Evolutionary conservation across 2,113 vertebrate genomes (phyloP), one percentile per base, ranked within the genome.

Genomic region (Oncorhynchus mykiss): DNA sequence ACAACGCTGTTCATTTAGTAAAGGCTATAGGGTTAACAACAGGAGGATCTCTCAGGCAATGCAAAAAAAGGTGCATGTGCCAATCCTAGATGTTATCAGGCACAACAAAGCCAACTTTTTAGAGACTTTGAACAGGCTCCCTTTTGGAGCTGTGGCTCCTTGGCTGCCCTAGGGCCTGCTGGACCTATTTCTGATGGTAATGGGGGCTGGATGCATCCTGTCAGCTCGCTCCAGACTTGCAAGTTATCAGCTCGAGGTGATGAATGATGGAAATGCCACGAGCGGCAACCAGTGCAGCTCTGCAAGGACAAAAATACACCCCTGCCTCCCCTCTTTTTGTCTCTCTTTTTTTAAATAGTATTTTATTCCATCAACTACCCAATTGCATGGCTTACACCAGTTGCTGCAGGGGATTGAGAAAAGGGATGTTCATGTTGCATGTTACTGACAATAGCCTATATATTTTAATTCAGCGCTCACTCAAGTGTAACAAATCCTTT

Each of bases 121-220:
- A 86, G 70, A 89, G 81, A 67, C 86, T 87, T 76, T 81, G 82
- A 89, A 80, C 82, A 91, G 92, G 84, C 80, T 87, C 81, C 49
- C 73, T 81, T 65, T 74, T 62, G 1, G 51, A 71, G 80, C 48
- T 70, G 67, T 74, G 57, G 67, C 79, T 78, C 80, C 84, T 80
- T 1, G 78, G 79, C 76, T 80, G 67, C 78, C 85, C 82, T 66
- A 64, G 45, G 87, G 86, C 87, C 87, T 59, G 79, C 88, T 91
- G 88, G 80, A 90, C 89, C 83, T 89, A 88, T 87, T 93, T 92
- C 83, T 91, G 91, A 91, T 90, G 92, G 88, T 90, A 93, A 93
- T 84, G 84, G 78, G 91, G 74, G 67, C 88, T 90, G 91, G 89
- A 94, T 60, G 74, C 94, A 92, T 93, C 92, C 90, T 92, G 91